A percentile compares a stretch with the other conserved stretches of the same genome.
phyloP scores from a whole-genome alignment of 1,140 invertebrate genomes.

The Tetramorium parvispinum region DNA sequence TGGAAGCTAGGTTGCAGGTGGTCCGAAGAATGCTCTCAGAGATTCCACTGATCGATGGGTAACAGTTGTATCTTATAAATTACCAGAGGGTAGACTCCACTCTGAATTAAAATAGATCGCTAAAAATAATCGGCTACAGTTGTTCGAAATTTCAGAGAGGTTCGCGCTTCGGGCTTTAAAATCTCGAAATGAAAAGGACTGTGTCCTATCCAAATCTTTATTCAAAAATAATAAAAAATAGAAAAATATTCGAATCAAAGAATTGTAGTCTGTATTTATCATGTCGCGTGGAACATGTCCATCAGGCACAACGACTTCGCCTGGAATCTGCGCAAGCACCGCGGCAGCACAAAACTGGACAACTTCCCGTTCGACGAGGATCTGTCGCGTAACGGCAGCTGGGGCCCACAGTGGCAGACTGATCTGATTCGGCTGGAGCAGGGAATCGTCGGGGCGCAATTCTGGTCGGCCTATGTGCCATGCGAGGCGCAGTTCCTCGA shows the following conservation, averaged over 20 bases:
- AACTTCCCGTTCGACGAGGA: slow-evolving; percentile 91
- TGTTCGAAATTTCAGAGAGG: background rate
- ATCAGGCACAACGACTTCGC: slow-evolving; percentile 92
- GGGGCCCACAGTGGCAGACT: slow-evolving; percentile 85
- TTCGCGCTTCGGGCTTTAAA: background rate
- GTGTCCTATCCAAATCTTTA: background rate
- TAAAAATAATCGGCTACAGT: background rate
- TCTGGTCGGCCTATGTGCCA: slow-evolving; percentile 96
- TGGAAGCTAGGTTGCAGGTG: slow-evolving; percentile 87
- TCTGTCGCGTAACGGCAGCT: slow-evolving; percentile 85
- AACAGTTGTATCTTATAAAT: slow-evolving; percentile 52
- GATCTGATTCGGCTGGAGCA: slow-evolving; percentile 86
- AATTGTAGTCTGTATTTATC: background rate
- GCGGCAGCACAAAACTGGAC: slow-evolving; percentile 89
- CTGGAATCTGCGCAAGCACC: slow-evolving; percentile 92
- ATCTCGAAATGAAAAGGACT: background rate
- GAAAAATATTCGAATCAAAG: too few relatives aligned
- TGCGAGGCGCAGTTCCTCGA: slow-evolving; percentile 93
- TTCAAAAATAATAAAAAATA: background rate
- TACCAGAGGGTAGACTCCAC: background rate
- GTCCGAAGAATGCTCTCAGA: slow-evolving; percentile 87
- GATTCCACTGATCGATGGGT: slow-evolving; percentile 87
- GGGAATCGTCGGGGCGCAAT: slow-evolving; percentile 89
- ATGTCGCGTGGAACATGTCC: background rate
- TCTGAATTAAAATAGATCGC: slow-evolving; percentile 18